A percentile compares a stretch with the other conserved stretches of the same genome.
phyloP scores from a whole-genome alignment of 2,888 invertebrate genomes.

The Parnassius smintheus region DNA sequence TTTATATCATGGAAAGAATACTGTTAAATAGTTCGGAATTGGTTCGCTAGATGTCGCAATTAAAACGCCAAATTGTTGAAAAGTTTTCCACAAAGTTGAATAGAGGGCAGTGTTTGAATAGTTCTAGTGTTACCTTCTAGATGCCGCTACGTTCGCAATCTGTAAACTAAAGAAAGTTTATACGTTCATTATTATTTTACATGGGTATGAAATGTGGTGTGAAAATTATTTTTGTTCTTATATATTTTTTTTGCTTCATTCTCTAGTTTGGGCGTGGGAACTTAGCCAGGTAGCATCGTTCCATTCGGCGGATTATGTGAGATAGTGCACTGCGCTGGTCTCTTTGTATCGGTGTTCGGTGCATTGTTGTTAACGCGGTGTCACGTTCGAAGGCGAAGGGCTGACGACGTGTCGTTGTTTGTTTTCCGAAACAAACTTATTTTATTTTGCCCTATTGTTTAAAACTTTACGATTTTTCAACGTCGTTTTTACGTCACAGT shows the following conservation, averaged over 20 bases:
- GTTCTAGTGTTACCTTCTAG: slow-evolving; percentile 36
- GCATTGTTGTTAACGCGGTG: slow-evolving; percentile 23
- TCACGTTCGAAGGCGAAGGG: slow-evolving; percentile 33
- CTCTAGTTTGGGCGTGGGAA: slow-evolving; percentile 67
- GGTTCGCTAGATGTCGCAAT: not conserved
- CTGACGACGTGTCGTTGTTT: slow-evolving; percentile 34
- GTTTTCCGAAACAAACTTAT: slow-evolving; percentile 29
- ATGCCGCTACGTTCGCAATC: slow-evolving; percentile 46
- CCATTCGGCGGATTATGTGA: slow-evolving; percentile 46
- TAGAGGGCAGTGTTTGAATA: slow-evolving; percentile 39
- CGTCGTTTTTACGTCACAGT: too few species aligned
- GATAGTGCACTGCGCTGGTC: slow-evolving; percentile 17
- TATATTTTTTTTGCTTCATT: slow-evolving; percentile 45
- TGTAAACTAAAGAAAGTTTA: slow-evolving; percentile 56
- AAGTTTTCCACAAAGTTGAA: not conserved
- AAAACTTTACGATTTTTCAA: too few species aligned
- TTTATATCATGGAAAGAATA: too few species aligned
- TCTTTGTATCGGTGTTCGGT: slow-evolving; percentile 22
- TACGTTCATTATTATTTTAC: slow-evolving; percentile 70
- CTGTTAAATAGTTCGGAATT: too few species aligned
- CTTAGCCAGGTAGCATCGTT: slow-evolving; percentile 48
- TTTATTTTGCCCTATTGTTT: slow-evolving; percentile 27
- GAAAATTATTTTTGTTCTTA: slow-evolving; percentile 75
- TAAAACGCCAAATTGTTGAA: too few species aligned
- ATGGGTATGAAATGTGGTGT: slow-evolving; percentile 76